Evolutionary conservation across 2,797 vertebrate species (phyloP), one percentile per base, ranked within the genome.

Genomic region (Ctenosaura bakeri): DNA sequence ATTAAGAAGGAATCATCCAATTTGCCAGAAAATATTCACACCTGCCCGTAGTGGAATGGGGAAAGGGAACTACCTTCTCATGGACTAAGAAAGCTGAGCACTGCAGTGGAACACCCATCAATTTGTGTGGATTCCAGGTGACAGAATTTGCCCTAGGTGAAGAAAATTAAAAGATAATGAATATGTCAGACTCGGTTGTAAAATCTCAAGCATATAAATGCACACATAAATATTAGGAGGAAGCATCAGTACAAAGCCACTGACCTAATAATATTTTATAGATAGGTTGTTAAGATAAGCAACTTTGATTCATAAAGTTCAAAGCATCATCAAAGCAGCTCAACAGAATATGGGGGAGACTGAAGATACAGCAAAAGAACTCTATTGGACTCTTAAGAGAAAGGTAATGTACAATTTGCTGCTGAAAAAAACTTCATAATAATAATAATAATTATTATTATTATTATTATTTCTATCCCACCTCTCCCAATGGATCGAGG

Each of bases 51-150:
- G 12, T 26, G 12, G 6, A 86, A 86, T 46, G 42, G 32, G 9
- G 12, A 89, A 32, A 32, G 78, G 4, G 8, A 38, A 16, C 95
- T 92, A 98, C 97, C 96, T 96, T 98, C 91, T 96, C 96, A 79
- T 85, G 94, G 85, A 97, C 90, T 26, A 98, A 95, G 66, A 98
- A 91, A 84, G 93, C 97, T 24, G 97, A 98, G 89, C 97, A 98
- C 90, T 98, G 98, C 90, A 98, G 90, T 0, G 96, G 97, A 56
- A 96, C 94, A 0, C 96, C 95, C 97, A 97, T 98, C 94, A 98
- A 94, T 94, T 97, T 98, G 89, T 98, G 97, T 42, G 97, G 98
- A 94, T 98, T 98, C 97, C 97, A 98, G 46, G 97, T 98, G 42
- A 98, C 95, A n/a, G 97, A 98, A 69, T 96, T 94, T 9, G 97